Conservation (phyloP, 2,113 vertebrate species). For the Ceyx margarethae region DNA sequence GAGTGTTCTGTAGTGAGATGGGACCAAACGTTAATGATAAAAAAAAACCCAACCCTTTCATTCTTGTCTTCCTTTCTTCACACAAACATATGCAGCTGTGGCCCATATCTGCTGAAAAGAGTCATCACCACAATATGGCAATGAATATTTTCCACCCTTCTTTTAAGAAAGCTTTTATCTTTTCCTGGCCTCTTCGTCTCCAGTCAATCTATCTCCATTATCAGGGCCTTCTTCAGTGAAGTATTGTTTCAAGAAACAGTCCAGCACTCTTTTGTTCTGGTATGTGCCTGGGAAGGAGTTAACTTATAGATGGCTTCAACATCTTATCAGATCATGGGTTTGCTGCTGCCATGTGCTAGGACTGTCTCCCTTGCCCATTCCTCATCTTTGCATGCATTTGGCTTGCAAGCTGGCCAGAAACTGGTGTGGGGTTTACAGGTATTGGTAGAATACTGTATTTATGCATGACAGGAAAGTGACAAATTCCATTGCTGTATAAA, state of each 20-base stretch:
- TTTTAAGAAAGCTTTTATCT: constrained; percentile 60
- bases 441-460: neutral
- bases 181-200: constrained; percentile 32
- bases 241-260: constrained; percentile 30
- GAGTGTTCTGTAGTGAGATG: neutral
- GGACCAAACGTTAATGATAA: neutral
- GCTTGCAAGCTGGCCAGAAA: neutral
- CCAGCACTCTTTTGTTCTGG: neutral
- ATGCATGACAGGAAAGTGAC: neutral
- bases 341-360: neutral
- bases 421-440: neutral
- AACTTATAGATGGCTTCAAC: constrained; percentile 4
- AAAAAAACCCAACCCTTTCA: constrained; percentile 27
- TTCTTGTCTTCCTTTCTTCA: constrained; percentile 46
- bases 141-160: constrained; percentile 47
- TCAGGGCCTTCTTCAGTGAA: constrained; percentile 24
- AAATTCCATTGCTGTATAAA: neutral
- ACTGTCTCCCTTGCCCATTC: neutral
- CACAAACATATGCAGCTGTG: constrained; percentile 49
- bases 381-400: neutral
- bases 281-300: constrained; percentile 10
- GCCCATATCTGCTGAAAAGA: constrained; percentile 53
- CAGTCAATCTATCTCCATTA: constrained; percentile 40
- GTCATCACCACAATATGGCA: constrained; percentile 47
- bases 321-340: neutral